Conservation (phyloP, 1,140 invertebrate species). For the Solenopsis invicta region DNA sequence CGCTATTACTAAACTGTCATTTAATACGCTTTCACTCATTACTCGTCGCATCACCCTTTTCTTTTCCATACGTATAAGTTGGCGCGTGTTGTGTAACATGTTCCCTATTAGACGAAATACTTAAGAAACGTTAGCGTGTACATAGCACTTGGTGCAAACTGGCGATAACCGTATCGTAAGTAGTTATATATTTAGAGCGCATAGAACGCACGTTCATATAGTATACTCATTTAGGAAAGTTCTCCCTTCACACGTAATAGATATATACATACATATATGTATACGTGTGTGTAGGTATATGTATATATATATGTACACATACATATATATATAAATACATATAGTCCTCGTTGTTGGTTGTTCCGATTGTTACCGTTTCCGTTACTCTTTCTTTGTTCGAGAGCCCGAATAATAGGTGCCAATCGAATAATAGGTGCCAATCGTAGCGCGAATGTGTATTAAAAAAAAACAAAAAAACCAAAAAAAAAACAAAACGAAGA, state of each 20-base stretch:
- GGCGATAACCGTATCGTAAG: slow-evolving; percentile 47
- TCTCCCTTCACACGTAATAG: not conserved
- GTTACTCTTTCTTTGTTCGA: not conserved
- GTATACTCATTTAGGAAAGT: slow-evolving; percentile 20
- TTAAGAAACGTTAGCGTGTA: slow-evolving; percentile 33
- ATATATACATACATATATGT: not conserved
- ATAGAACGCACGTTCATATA: slow-evolving; percentile 1
- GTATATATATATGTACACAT: not conserved
- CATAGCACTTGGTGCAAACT: slow-evolving; percentile 38
- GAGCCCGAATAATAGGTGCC: slow-evolving; percentile 9
- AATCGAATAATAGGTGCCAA: slow-evolving; percentile 41
- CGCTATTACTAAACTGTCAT: not conserved
- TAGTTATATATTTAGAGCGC: slow-evolving; percentile 34
- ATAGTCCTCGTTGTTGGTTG: slow-evolving; percentile 17
- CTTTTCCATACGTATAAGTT: slow-evolving; percentile 21
- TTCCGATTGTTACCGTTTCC: not conserved
- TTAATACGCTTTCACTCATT: not conserved
- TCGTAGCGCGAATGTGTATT: not conserved
- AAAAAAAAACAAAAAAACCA: no score
- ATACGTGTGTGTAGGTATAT: not conserved
- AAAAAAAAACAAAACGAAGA: not conserved
- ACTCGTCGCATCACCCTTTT: not conserved
- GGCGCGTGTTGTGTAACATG: slow-evolving; percentile 3
- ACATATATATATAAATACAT: not conserved
- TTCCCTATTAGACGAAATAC: slow-evolving; percentile 34